Evolutionary conservation across 2,113 vertebrate species (phyloP), one percentile per base, ranked within the genome.

Genomic region (Conger conger): DNA sequence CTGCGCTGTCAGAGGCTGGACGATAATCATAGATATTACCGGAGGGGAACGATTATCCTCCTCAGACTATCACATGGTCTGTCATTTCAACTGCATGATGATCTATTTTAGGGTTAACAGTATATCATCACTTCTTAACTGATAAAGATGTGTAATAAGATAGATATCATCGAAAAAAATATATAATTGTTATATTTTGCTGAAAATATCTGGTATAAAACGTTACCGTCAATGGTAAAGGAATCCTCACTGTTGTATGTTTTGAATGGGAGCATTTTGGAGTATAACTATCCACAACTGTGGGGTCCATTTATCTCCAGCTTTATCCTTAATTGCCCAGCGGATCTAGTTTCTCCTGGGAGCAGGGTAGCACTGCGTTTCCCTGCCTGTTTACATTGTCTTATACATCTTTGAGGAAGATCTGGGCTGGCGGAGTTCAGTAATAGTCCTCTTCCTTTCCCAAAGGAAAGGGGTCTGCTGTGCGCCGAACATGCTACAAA

Each of bases 351-450:
- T 79, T 79, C 53, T 84, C 83, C 37, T 63, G 87, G 81, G 79
- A 86, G 18, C 84, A 17, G 80, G 79, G 78, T 37, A 79, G n/a
- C 36, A 60, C 36, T 54, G 76, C 17, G 15, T 73, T 83, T 86
- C 57, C 37, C 40, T 54, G 40, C 33, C 45, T 83, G 82, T 83
- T 86, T 83, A 86, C 77, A 86, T 68, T 45, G 76, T 30, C 40
- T 83, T 78, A 76, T 78, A 81, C 82, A 81, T 83, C 82, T 81
- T 81, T 81, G 33, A 85, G 36, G 60, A 80, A 80, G 73, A 84
- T 84, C n/a, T 82, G 30, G 68, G 38, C 27, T 27, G 20, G 35
- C 35, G 13, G 54, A 16, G 18, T 1, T 27, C 36, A 50, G 53
- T 76, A 50, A 35, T 79, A 87, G 54, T 50, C 37, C n/a, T 45